These are phyloP conservation scores for Cataglyphis altisquamis DNA, from an alignment of 2,888 invertebrate species.

Conservation along the genomic window DNA sequence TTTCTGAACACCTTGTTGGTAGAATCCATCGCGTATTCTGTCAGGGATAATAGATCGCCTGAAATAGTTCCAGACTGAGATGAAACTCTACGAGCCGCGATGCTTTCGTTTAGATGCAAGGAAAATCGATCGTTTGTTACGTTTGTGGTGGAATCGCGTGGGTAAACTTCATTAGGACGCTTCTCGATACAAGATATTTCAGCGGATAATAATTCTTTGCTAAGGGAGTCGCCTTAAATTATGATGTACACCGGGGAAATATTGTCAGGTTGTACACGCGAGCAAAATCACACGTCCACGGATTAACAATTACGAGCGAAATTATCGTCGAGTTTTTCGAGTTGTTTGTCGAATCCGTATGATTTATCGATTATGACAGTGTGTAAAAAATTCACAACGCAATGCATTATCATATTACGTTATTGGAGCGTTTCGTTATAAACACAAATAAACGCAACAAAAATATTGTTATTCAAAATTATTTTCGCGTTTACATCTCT, in stretches of 20 bases:
- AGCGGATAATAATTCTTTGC: slow-evolving; percentile 35
- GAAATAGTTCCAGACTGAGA: slow-evolving; percentile 28
- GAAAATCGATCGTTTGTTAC: slow-evolving; percentile 40
- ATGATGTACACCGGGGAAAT: slow-evolving; percentile 23
- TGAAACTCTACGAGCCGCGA: slow-evolving; percentile 11
- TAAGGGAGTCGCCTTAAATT: slow-evolving; percentile 17
- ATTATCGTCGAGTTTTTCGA: background rate
- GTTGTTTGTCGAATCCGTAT: background rate
- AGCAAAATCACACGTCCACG: background rate
- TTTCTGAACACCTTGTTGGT: slow-evolving; percentile 25
- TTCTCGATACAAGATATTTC: slow-evolving; percentile 10
- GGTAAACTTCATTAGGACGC: slow-evolving; percentile 42
- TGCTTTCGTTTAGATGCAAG: slow-evolving; percentile 27
- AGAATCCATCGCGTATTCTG: slow-evolving; percentile 27
- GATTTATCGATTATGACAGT: slow-evolving; percentile 7
- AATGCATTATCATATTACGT: background rate
- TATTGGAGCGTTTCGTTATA: background rate
- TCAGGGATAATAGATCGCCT: slow-evolving; percentile 41
- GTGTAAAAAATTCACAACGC: background rate
- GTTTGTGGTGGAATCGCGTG: slow-evolving; percentile 41
- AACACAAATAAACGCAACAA: background rate
- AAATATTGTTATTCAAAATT: background rate
- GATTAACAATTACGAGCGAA: slow-evolving; percentile 9
- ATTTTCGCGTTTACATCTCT: background rate
- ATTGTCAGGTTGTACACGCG: slow-evolving; percentile 4